phyloP scores from a whole-genome alignment of 2,888 invertebrate genomes.

The Lottia scabra region DNA sequence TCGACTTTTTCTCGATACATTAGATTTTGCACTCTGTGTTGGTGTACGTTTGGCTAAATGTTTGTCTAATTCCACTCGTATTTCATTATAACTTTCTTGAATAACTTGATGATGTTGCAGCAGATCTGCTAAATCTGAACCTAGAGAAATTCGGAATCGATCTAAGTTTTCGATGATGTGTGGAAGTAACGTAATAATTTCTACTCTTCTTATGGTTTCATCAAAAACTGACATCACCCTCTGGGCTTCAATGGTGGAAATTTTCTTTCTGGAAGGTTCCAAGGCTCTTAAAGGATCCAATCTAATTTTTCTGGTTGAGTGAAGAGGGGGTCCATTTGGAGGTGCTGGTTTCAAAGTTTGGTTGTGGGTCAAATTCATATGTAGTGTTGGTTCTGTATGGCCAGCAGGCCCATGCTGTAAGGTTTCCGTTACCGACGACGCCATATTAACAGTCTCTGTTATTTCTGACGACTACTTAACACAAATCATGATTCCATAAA shows the following conservation, averaged over 20 bases:
- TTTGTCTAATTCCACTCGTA: conserved; percentile 48
- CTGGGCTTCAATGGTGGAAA: conserved; percentile 67
- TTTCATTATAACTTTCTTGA: conserved; percentile 57
- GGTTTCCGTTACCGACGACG: conserved; percentile 20
- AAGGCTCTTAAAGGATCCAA: conserved; percentile 64
- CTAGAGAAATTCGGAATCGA: conserved; percentile 58
- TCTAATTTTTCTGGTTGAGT: conserved; percentile 32
- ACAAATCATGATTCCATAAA: no score
- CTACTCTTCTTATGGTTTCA: conserved; percentile 61
- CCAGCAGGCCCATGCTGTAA: background rate
- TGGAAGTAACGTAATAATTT: conserved; percentile 62
- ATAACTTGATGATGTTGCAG: conserved; percentile 60
- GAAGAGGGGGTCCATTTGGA: background rate
- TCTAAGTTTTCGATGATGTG: conserved; percentile 60
- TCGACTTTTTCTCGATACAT: conserved; percentile 4
- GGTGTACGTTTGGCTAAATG: conserved; percentile 33
- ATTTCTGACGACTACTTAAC: no score
- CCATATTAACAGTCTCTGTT: conserved; percentile 13
- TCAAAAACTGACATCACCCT: conserved; percentile 67
- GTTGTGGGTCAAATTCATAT: conserved; percentile 48
- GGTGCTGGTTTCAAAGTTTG: conserved; percentile 24
- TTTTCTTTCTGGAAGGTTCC: conserved; percentile 67
- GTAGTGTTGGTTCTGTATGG: conserved; percentile 48
- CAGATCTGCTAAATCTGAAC: conserved; percentile 56
- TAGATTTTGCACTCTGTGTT: conserved; percentile 22